Evolutionary conservation across 2,797 vertebrate genomes (phyloP).

Genomic region (Cyclopterus lumpus): DNA sequence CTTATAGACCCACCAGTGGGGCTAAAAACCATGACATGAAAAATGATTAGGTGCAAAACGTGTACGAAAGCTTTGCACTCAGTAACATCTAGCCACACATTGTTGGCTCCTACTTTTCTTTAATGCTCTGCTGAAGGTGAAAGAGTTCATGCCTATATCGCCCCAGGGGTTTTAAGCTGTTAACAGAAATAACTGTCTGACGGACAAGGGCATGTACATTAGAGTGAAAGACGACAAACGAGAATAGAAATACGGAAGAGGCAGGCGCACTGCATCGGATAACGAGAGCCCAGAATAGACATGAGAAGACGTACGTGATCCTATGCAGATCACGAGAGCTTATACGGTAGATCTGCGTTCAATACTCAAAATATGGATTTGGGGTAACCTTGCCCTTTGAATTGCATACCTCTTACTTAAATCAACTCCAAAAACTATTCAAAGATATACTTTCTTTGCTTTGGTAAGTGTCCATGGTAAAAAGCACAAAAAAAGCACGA

Average conservation of each 20-base stretch:
- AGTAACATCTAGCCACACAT: not conserved
- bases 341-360: not conserved
- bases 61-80: not conserved
- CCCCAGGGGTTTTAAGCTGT: not conserved
- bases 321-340: not conserved
- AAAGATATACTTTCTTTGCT: not conserved
- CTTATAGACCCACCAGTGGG: not conserved
- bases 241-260: constrained; percentile 2
- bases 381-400: not conserved
- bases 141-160: not conserved
- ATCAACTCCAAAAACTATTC: not conserved
- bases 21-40: not conserved
- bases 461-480: not conserved
- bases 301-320: not conserved
- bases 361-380: not conserved
- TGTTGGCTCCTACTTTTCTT: not conserved
- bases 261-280: not conserved
- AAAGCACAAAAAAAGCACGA: not conserved
- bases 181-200: not conserved
- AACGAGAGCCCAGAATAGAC: constrained; percentile 20
- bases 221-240: not conserved
- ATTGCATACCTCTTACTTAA: not conserved
- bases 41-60: not conserved
- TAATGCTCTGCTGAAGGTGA: not conserved
- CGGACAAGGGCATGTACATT: not conserved